Percentiles rank a stretch among this genome's conserved stretches.
Conservation (phyloP, 2,888 invertebrate genomes). For the Patella pellucida region DNA sequence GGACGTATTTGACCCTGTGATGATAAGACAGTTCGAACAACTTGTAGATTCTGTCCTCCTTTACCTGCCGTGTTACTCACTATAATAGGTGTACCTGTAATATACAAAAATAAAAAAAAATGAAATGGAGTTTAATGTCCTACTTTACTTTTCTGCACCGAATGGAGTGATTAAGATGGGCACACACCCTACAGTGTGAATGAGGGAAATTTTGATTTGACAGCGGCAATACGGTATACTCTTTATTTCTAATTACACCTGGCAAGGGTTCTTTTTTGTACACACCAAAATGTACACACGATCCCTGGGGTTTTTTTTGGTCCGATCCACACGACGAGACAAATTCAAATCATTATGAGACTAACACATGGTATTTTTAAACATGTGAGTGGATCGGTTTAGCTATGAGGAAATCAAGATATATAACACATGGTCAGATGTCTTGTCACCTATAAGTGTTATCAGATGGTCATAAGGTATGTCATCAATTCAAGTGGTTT, state of each 20-base stretch:
- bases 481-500: too few relatives aligned
- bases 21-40: conserved; percentile 66
- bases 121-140: background rate
- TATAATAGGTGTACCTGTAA: conserved; percentile 40
- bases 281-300: too few relatives aligned
- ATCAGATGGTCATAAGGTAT: too few relatives aligned
- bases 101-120: background rate
- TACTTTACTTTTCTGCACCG: background rate
- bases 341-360: background rate
- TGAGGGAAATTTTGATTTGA: too few relatives aligned
- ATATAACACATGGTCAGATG: background rate
- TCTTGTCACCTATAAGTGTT: background rate
- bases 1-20: conserved; percentile 65
- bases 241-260: too few relatives aligned
- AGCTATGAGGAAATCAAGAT: too few relatives aligned
- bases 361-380: background rate
- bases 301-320: background rate
- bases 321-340: too few relatives aligned
- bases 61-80: conserved; percentile 49
- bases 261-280: too few relatives aligned
- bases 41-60: conserved; percentile 61
- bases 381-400: too few relatives aligned
- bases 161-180: too few relatives aligned
- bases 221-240: too few relatives aligned
- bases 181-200: too few relatives aligned